Evolutionary conservation across 2,113 vertebrate species (phyloP), one percentile per base, ranked within the genome.

Genomic region (Pogona vitticeps): DNA sequence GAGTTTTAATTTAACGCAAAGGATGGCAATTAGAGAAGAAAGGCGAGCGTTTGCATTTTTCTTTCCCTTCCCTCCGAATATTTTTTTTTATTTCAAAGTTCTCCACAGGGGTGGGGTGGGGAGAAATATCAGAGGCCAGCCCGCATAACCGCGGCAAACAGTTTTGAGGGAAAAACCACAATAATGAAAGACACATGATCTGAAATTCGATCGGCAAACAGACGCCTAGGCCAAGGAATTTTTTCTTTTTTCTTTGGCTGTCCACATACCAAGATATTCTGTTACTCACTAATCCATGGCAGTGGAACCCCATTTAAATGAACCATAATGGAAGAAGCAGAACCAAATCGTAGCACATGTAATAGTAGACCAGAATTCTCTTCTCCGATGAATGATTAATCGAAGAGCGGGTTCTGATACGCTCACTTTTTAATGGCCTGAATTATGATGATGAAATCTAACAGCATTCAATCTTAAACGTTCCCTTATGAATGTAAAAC

Each of bases 121-220:
- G 93, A 92, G 90, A n/a, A n/a, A n/a, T 90, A 86, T 92, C 88
- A 77, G 83, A 96, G 95, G 94, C 88, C 93, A 95, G 93, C 95
- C 94, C 93, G 93, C 95, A 91, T 94, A 96, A 94, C 95, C 95
- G 92, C 92, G 95, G 96, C 94, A 96, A 96, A 96, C 95, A 95
- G 95, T 97, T 96, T 96, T 95, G 93, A 94, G 95, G 96, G 94
- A 94, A 93, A n/a, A 97, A 95, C 96, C 95, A 95, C 95, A 96
- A 96, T 97, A 97, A 97, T 96, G 97, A 97, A 95, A 95, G 96
- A 95, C 97, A 97, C 95, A 97, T 97, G 96, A 97, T 96, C 93
- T 96, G 96, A 97, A 97, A 97, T 96, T 96, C 94, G 96, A 97
- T 97, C 96, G 96, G 96, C 96, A 97, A 97, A 96, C 96, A 97